A percentile compares a stretch with the other conserved stretches of the same genome.
These are phyloP conservation scores for Lepus townsendii DNA, from an alignment of 2,797 vertebrate genomes.

Conservation along the genomic window DNA sequence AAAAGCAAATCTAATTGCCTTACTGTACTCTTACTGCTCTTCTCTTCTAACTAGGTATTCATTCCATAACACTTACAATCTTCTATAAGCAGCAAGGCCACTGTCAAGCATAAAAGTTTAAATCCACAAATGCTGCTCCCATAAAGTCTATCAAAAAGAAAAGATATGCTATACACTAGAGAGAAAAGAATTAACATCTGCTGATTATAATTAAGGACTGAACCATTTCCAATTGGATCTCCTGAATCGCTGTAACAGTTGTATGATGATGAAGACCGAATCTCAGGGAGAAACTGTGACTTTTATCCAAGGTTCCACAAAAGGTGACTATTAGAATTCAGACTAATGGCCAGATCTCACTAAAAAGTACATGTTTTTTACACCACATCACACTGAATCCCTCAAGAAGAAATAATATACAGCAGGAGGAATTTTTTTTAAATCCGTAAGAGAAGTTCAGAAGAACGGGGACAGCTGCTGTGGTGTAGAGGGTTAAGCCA, in stretches of 20 bases:
- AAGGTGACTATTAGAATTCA: not conserved
- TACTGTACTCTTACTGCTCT: not conserved
- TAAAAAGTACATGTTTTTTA: not conserved
- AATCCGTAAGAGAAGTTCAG: not conserved
- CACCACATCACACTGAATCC: not conserved
- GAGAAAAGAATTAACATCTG: not conserved
- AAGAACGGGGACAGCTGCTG: not conserved
- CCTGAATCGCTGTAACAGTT: not conserved
- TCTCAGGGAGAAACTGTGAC: not conserved
- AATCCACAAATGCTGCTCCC: not conserved
- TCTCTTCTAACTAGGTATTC: not conserved
- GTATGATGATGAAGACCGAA: not conserved
- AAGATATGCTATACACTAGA: not conserved
- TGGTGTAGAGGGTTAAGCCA: no score
- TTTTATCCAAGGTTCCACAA: constrained; percentile 3
- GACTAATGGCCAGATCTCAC: not conserved
- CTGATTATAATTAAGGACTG: not conserved
- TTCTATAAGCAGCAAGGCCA: not conserved
- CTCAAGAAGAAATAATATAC: not conserved
- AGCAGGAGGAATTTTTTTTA: not conserved
- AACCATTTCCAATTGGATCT: not conserved
- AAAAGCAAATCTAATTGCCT: not conserved
- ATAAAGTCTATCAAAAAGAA: not conserved
- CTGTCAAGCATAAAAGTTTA: not conserved
- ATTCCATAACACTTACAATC: not conserved